Evolutionary conservation across 2,113 vertebrate species (phyloP).

Genomic region (Rattus rattus): DNA sequence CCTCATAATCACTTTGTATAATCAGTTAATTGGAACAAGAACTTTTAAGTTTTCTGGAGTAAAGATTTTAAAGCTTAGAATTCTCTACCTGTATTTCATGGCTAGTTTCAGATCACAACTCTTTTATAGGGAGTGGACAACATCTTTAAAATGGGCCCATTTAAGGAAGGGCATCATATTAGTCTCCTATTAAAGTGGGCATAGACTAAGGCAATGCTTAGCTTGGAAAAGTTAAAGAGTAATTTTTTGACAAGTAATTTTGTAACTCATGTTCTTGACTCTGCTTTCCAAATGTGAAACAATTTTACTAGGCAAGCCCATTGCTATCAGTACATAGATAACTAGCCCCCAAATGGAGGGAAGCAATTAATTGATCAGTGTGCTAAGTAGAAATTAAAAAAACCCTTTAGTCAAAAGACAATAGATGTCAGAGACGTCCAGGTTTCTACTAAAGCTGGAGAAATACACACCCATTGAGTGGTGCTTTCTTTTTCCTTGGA

Average conservation of each 20-base stretch:
- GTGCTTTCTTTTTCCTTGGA: not conserved
- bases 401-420: not conserved
- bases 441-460: not conserved
- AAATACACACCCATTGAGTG: not conserved
- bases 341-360: not conserved
- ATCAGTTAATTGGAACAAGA: not conserved
- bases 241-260: slow-evolving; percentile 24
- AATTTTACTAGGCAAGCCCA: not conserved
- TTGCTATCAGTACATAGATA: not conserved
- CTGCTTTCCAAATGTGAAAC: slow-evolving; percentile 27
- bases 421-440: not conserved
- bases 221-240: slow-evolving; percentile 40
- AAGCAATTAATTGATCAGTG: not conserved
- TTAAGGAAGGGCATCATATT: not conserved
- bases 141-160: not conserved
- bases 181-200: not conserved
- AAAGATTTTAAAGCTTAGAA: slow-evolving; percentile 31
- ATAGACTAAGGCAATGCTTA: not conserved
- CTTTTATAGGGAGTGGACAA: not conserved
- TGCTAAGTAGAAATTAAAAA: slow-evolving; percentile 52
- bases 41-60: not conserved
- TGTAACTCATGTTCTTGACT: not conserved
- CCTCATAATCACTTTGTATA: not conserved
- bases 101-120: not conserved
- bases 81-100: not conserved